Conservation (phyloP, 2,113 vertebrate genomes). For the Cinclus cinclus region DNA sequence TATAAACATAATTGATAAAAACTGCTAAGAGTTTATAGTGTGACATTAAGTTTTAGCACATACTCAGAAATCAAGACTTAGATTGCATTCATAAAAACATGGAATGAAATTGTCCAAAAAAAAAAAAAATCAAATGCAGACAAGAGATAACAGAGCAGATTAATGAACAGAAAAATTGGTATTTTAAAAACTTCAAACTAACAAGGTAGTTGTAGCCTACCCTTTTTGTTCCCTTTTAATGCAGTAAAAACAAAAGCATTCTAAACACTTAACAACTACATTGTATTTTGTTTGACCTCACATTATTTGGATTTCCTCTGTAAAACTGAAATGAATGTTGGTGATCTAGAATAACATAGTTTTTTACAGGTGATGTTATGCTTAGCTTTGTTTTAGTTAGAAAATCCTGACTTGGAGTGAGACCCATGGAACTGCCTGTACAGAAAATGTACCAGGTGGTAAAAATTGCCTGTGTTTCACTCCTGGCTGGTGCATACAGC, state of each 20-base stretch:
- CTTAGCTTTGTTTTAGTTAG: not conserved
- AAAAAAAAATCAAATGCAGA: not conserved
- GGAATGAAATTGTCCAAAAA: not conserved
- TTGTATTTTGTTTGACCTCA: not conserved
- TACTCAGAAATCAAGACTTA: not conserved
- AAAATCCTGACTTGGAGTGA: not conserved
- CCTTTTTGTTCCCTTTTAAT: not conserved
- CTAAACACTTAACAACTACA: not conserved
- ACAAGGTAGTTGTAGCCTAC: not conserved
- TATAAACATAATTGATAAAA: conserved; percentile 43
- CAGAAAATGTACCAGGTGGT: not conserved
- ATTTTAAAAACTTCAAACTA: not conserved
- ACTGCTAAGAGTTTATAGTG: not conserved
- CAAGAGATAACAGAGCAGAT: not conserved
- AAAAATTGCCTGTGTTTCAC: not conserved
- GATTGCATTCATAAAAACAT: not conserved
- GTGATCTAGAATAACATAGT: not conserved
- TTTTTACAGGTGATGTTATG: not conserved
- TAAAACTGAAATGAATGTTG: not conserved
- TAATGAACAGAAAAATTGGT: not conserved
- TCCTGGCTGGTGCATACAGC: not conserved
- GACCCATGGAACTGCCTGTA: not conserved
- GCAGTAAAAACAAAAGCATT: not conserved
- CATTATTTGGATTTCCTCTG: not conserved
- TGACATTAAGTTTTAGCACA: conserved; percentile 31